Evolutionary conservation across 2,888 invertebrate species (phyloP), one percentile per base, ranked within the genome.

Genomic region (Conchocele bisecta): DNA sequence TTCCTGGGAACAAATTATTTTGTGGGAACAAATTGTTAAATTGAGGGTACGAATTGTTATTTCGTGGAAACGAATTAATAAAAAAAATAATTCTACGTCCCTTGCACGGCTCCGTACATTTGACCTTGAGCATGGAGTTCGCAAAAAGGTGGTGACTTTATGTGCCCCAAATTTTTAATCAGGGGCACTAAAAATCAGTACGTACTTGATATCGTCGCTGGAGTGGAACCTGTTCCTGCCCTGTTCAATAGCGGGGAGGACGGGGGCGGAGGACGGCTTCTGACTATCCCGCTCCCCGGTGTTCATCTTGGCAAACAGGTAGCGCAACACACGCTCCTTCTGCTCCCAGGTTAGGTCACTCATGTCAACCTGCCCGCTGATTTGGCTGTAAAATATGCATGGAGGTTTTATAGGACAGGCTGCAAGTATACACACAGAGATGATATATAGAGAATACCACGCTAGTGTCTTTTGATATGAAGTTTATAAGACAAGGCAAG

Each of bases 301-400:
- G 65, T 91, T 91, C 87, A 91, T 91, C 51, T 86, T 85, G 29
- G 89, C 88, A 84, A 91, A 91, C 42, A 91, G 81, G 68, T 86
- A 89, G n/a, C 91, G 80, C 22, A 91, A 75, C 0, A 91, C 90
- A 35, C 86, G 71, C 71, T 91, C 91, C 78, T 89, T 90, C 78
- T 91, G 91, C 68, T 91, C 91, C 91, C 91, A 91, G 1, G 91
- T 91, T 29, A 91, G 79, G 58, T 91, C 91, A 72, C 84, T 81
- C 29, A 91, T 83, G 56, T 90, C 89, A 26, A 90, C 88, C 41
- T 87, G 84, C 7, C 85, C 86, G 50, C 82, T 79, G 54, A 79
- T 81, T 68, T 85, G 85, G 39, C 83, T 83, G 63, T 15, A 42
- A 33, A 28, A 35, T 17, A 9, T 37, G n/a, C 42, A 42, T n/a